Base-by-base conservation (phyloP, 2,797 vertebrate species). In the Taeniopygia guttata region DNA sequence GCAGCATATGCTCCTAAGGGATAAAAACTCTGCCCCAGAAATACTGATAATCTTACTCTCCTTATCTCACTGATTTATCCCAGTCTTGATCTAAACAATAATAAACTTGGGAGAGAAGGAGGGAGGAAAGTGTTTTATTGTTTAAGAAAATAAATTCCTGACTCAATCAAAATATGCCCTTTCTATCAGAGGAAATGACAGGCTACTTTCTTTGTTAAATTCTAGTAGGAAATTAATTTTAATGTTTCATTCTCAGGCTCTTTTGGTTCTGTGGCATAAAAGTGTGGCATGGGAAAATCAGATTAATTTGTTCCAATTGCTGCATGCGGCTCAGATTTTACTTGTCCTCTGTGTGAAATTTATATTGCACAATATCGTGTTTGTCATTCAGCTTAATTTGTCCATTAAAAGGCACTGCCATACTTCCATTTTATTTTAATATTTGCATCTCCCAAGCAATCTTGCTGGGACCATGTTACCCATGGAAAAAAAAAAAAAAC, bases 151-250 rank as follows among this genome's bases (percentile, higher is more conserved):
- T 62, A 82, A 55, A 67, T 63, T 32, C 26, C 52, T 30, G 38
- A 52, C 17, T 89, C 64, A 73, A 46, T 76, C 51, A 25, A 84
- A 75, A 25, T 32, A 55, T 76, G 40, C 59, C 51, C 30, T 19
- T 93, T 90, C 52, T 84, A 82, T 56, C 49, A 67, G 75, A 89
- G 92, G 88, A 95, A 93, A 76, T 76, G 29, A 73, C 80, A 76
- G 36, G 2, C 5, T 70, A 32, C 32, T 69, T 43, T 15, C 62
- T 76, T 69, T 78, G 64, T 84, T 87, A 79, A 87, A 58, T 74
- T 92, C 3, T 49, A 64, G n/a, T 45, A 84, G 86, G 92, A 93
- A 87, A 89, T 82, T 69, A 16, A 18, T 34, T 80, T 90, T 11
- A 78, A 56, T 17, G 2, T 67, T 86, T 89, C 42, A 16, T 67